phyloP scores from a whole-genome alignment of 1,140 invertebrate species.

The Heliothis virescens region DNA sequence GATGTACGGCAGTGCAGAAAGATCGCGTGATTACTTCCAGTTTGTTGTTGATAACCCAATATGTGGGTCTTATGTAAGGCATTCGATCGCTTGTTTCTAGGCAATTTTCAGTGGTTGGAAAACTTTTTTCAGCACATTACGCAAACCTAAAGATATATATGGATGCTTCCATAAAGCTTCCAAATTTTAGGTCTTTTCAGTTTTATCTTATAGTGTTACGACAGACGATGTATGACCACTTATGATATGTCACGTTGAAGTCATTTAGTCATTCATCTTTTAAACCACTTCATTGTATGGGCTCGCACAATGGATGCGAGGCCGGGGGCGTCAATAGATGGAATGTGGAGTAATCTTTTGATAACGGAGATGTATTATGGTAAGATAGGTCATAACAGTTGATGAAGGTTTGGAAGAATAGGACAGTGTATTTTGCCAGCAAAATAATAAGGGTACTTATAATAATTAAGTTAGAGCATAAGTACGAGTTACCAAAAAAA shows the following conservation, averaged over 20 bases:
- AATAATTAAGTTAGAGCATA: too few relatives aligned
- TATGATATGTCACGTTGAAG: neutral
- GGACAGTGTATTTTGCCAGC: too few relatives aligned
- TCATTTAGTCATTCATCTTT: neutral
- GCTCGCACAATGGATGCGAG: neutral
- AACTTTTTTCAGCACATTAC: neutral
- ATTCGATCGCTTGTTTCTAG: slow-evolving; percentile 21
- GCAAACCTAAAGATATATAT: too few relatives aligned
- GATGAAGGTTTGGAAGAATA: too few relatives aligned
- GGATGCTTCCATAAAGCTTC: too few relatives aligned
- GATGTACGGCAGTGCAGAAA: neutral
- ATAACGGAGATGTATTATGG: neutral
- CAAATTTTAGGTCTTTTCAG: neutral
- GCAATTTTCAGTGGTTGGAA: neutral
- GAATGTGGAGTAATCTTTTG: slow-evolving; percentile 6
- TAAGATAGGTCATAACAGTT: too few relatives aligned
- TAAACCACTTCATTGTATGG: neutral
- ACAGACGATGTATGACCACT: neutral
- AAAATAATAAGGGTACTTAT: too few relatives aligned
- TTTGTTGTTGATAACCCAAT: slow-evolving; percentile 25
- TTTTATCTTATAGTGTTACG: neutral
- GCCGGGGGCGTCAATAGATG: slow-evolving; percentile 1
- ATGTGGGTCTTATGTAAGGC: slow-evolving; percentile 9
- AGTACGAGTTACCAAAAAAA: too few relatives aligned
- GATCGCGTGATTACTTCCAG: slow-evolving; percentile 8